phyloP scores from a whole-genome alignment of 2,113 vertebrate species.

The Columba livia region DNA sequence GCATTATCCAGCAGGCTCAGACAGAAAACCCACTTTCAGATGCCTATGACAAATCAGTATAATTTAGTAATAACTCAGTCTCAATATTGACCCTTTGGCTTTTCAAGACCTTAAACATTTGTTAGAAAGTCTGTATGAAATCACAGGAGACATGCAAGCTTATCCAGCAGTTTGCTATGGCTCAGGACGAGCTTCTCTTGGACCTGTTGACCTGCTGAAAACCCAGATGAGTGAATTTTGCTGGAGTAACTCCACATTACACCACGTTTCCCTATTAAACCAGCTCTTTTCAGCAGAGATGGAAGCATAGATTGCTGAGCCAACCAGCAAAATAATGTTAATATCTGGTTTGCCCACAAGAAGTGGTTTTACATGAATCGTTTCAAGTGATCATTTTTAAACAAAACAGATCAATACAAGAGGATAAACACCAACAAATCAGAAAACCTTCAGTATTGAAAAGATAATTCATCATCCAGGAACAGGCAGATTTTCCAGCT shows the following conservation, averaged over 20 bases:
- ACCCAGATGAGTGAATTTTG: not conserved
- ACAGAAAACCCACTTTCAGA: not conserved
- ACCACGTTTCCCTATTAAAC: not conserved
- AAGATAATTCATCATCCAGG: not conserved
- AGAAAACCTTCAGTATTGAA: not conserved
- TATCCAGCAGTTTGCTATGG: not conserved
- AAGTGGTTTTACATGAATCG: not conserved
- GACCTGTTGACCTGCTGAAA: not conserved
- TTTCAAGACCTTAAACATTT: not conserved
- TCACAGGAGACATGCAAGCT: not conserved
- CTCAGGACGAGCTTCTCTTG: not conserved
- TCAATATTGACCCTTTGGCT: slow-evolving; percentile 4
- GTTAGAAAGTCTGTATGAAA: not conserved
- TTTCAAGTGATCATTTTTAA: not conserved
- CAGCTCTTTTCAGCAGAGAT: not conserved
- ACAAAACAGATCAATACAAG: not conserved
- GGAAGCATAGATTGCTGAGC: not conserved
- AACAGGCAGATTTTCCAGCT: slow-evolving; percentile 1
- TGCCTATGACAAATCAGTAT: not conserved
- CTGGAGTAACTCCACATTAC: not conserved
- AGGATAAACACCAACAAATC: not conserved
- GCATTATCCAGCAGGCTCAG: not conserved
- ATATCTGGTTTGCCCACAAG: not conserved
- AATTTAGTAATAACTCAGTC: not conserved
- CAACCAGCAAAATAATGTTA: not conserved